A percentile compares a stretch with the other conserved stretches of the same genome.
Evolutionary conservation across 53 echinoderm and acorn worm species (phyloP).

Genomic region (Echinarachnius parma): DNA sequence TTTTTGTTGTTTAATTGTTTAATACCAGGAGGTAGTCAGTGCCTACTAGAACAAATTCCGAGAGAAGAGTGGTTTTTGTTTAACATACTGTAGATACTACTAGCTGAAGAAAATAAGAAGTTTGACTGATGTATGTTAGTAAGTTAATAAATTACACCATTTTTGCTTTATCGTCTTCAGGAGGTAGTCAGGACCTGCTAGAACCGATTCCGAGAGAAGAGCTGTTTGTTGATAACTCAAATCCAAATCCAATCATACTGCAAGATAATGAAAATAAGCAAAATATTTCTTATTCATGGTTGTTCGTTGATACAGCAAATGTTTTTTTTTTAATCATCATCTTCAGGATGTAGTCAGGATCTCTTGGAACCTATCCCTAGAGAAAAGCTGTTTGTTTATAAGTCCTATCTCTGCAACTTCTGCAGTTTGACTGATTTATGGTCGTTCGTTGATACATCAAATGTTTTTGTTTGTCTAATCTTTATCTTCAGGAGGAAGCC

Average conservation of each 20-base stretch:
- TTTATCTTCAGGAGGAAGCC: conserved; percentile 17
- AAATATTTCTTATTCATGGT: no score
- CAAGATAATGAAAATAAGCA: no score
- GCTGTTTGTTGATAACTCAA: conserved; percentile 83
- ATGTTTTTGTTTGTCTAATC: no score
- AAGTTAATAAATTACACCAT: background rate
- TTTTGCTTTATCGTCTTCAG: background rate
- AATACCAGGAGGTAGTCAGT: conserved; percentile 22
- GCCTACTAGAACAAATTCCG: conserved; percentile 21
- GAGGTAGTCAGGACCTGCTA: conserved; percentile 31
- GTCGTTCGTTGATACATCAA: no score
- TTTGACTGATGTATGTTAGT: no score
- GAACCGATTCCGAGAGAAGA: conserved; percentile 56
- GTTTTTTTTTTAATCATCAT: no score
- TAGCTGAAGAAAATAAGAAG: no score
- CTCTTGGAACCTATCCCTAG: conserved; percentile 34
- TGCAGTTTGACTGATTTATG: no score
- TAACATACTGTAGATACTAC: no score
- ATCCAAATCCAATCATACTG: no score
- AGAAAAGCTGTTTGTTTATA: conserved; percentile 76
- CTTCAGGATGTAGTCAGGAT: conserved; percentile 27
- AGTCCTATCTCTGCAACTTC: conserved; percentile 87
- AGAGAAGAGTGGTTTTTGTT: conserved; percentile 73
- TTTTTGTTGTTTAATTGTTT: no score
- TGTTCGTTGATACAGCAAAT: no score